Base-by-base conservation (phyloP, 2,888 invertebrate species). In the Epinotia bilunana region DNA sequence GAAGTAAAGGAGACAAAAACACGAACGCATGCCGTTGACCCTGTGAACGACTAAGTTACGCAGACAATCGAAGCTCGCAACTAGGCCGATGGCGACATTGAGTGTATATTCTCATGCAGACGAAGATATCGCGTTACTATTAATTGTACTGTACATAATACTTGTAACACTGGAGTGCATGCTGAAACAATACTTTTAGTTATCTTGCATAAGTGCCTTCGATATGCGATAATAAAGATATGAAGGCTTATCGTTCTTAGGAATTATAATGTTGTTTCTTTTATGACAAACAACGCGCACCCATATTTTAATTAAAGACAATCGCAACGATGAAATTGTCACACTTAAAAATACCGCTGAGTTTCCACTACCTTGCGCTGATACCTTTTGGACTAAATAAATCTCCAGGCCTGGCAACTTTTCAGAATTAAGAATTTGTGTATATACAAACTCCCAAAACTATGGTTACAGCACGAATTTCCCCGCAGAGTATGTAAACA, bases 11-110 rank as follows among this genome's bases (percentile, higher is more conserved):
- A 57, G 60, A 64, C 60, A 74, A 72, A 78, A 75, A 82, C 62
- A 57, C 43, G 55, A 57, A 57, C 70, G 62, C 72, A 65, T 58
- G 65, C 61, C 67, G 69, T 72, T 77, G 77, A 84, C 82, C 82
- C 82, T 82, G 81, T 81, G 79, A 84, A 82, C 80, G 78, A 77
- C 76, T 70, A 75, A 68, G 75, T 76, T 76, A 74, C 77, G 74
- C 71, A 78, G 73, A 80, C 80, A 76, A 76, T 72, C 73, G 62
- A 78, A 78, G 78, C 68, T 77, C 76, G 78, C 73, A 79, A 77
- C 72, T 74, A 55, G 74, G 74, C 58, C 73, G 63, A 72, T 73
- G 71, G 71, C 73, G 53, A 53, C 49, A 49, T 67, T 67, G 55
- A 67, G 60, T 61, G 68, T 63, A 46, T 46, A 73, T 74, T 64